A percentile compares a stretch with the other conserved stretches of the same genome.
These are phyloP conservation scores for Dione vanillae DNA, from an alignment of 2,888 invertebrate species.

Conservation along the genomic window DNA sequence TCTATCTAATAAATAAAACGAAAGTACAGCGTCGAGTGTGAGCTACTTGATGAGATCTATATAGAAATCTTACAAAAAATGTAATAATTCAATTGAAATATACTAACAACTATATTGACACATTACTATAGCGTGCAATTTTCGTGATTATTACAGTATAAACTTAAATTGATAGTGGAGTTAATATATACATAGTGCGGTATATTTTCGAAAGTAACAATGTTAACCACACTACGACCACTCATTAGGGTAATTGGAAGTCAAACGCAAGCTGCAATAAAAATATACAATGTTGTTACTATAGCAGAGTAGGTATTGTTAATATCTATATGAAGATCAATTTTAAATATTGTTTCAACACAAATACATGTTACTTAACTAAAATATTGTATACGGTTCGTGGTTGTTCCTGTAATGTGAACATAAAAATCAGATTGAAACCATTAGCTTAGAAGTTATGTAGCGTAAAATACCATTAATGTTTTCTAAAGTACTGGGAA, in stretches of 20 bases:
- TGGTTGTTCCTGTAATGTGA: slow-evolving; percentile 40
- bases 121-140: slow-evolving; percentile 30
- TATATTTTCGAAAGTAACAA: slow-evolving; percentile 51
- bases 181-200: slow-evolving; percentile 22
- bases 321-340: slow-evolving; percentile 19
- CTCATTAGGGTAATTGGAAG: slow-evolving; percentile 70
- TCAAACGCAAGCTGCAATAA: slow-evolving; percentile 54
- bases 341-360: slow-evolving; percentile 25
- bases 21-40: too few species aligned
- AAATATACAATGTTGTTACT: slow-evolving; percentile 37
- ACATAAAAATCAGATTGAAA: slow-evolving; percentile 49
- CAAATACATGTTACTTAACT: slow-evolving; percentile 11
- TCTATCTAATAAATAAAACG: too few species aligned
- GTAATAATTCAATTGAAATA: neutral
- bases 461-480: slow-evolving; percentile 48
- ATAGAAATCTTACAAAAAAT: neutral
- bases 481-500: slow-evolving; percentile 43
- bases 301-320: slow-evolving; percentile 32
- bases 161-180: slow-evolving; percentile 18
- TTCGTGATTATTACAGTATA: slow-evolving; percentile 19
- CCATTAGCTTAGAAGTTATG: slow-evolving; percentile 47
- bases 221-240: slow-evolving; percentile 61
- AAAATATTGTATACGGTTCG: slow-evolving; percentile 28
- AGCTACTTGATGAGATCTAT: too few species aligned
- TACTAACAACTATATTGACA: slow-evolving; percentile 16